Base-by-base conservation (phyloP, 1,140 invertebrate species). In the Lasioglossum albipes region DNA sequence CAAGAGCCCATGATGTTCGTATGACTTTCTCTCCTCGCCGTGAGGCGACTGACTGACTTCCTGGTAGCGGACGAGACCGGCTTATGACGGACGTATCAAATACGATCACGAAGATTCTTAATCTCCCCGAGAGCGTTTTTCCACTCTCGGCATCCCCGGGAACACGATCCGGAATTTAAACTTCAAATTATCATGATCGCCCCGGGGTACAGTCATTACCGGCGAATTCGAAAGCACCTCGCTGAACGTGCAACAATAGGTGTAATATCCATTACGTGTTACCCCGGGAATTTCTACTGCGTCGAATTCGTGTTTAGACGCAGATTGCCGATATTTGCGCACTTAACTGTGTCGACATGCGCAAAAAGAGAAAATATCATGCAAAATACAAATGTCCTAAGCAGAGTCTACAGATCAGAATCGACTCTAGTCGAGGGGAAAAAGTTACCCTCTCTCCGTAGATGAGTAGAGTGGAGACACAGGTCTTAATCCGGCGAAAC, bases 11-110 rank as follows among this genome's bases (percentile, higher is more conserved):
- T 74, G 89, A 89, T 89, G 90, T 85, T 86, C 85, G 86, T 87
- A 87, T 88, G 79, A 91, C 90, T 91, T 91, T 91, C 91, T 89
- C 87, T 88, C 75, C 72, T 83, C 74, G 82, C 88, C 86, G 84
- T 87, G 69, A 88, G 82, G 84, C 71, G 77, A 49, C 72, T 81
- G 79, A 88, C 72, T 81, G 79, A 89, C 83, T 91, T 91, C 90
- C 89, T 87, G 90, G 90, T 90, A 59, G 83, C 73, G 73, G 64
- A 68, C 72, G 79, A 49, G 45, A 45, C 73, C 67, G 52, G 22
- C 36, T 73, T 81, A 76, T 81, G 74, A 75, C 76, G 67, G 54
- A 71, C 70, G 42, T 69, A 83, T 83, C 57, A 73, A 69, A 12
- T 54, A 78, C 65, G 69, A 81, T 84, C 45, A 73, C 62, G 73